Percentiles rank a stretch among this genome's conserved stretches.
These are phyloP conservation scores for Meloidogyne hapla DNA, from an alignment of 1,140 invertebrate genomes.

Conservation along the genomic window DNA sequence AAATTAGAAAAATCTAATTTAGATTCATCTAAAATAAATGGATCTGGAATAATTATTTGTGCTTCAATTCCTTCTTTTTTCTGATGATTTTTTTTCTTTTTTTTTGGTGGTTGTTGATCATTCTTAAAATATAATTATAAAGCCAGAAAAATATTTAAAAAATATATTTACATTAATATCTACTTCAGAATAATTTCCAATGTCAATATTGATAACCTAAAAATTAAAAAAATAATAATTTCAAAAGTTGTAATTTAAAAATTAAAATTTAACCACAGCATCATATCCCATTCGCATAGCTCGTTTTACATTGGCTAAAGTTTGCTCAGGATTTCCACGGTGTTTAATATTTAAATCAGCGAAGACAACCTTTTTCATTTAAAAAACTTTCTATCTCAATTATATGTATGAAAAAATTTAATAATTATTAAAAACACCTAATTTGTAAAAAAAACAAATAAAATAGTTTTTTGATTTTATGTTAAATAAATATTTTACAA, in stretches of 20 bases:
- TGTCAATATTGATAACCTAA: constrained; percentile 8
- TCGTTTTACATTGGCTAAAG: constrained; percentile 49
- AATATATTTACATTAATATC: constrained; percentile 17
- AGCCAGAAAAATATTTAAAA: constrained; percentile 8
- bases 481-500: no score
- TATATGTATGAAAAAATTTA: background rate
- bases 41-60: constrained; percentile 47
- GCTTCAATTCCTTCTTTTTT: background rate
- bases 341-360: constrained; percentile 61
- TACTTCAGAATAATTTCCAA: background rate
- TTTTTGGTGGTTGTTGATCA: constrained; percentile 34
- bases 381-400: background rate
- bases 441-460: no score
- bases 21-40: constrained; percentile 52
- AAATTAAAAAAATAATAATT: background rate
- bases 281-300: constrained; percentile 62
- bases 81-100: constrained; percentile 48
- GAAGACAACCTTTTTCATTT: constrained; percentile 50
- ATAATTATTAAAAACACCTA: no score
- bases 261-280: constrained; percentile 43
- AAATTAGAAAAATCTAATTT: constrained; percentile 49
- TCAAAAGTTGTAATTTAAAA: background rate
- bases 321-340: constrained; percentile 52
- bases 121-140: constrained; percentile 9
- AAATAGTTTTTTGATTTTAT: no score